A percentile compares a stretch with the other conserved stretches of the same genome.
Evolutionary conservation across 2,888 invertebrate species (phyloP).

Genomic region (Poecilus cupreus): DNA sequence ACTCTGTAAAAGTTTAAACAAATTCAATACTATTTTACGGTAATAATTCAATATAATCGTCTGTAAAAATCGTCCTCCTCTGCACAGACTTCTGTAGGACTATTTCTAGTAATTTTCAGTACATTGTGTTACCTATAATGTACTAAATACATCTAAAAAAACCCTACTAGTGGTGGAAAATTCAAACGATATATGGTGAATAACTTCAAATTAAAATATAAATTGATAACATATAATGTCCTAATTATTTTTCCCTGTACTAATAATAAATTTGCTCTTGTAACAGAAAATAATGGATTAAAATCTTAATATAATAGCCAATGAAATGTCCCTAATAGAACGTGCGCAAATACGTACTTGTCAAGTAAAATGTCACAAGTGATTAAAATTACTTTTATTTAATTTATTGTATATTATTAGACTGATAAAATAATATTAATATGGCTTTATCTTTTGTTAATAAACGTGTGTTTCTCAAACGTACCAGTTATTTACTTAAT

Average conservation of each 20-base stretch:
- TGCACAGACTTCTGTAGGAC: slow-evolving; percentile 45
- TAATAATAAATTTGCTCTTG: not conserved
- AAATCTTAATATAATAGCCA: not conserved
- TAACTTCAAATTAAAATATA: not conserved
- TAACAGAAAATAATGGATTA: not conserved
- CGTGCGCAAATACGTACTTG: slow-evolving; percentile 3
- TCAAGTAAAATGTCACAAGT: slow-evolving; percentile 50
- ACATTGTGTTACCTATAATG: slow-evolving; percentile 13
- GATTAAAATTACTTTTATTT: slow-evolving; percentile 7
- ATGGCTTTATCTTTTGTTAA: slow-evolving; percentile 71
- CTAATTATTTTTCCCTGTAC: not conserved
- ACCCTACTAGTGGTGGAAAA: slow-evolving; percentile 24
- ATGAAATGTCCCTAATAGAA: slow-evolving; percentile 35
- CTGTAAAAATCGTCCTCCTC: slow-evolving; percentile 45
- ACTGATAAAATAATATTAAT: slow-evolving; percentile 39
- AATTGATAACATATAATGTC: not conserved
- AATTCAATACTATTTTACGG: slow-evolving; percentile 39
- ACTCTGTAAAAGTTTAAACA: slow-evolving; percentile 28
- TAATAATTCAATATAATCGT: slow-evolving; percentile 28
- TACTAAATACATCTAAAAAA: not conserved
- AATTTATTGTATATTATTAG: slow-evolving; percentile 37
- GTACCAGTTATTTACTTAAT: slow-evolving; percentile 66
- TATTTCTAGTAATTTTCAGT: slow-evolving; percentile 46
- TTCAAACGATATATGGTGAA: not conserved
- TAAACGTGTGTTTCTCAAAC: slow-evolving; percentile 67